Base-by-base conservation (phyloP, 2,888 invertebrate species). In the Tipula confusa region DNA sequence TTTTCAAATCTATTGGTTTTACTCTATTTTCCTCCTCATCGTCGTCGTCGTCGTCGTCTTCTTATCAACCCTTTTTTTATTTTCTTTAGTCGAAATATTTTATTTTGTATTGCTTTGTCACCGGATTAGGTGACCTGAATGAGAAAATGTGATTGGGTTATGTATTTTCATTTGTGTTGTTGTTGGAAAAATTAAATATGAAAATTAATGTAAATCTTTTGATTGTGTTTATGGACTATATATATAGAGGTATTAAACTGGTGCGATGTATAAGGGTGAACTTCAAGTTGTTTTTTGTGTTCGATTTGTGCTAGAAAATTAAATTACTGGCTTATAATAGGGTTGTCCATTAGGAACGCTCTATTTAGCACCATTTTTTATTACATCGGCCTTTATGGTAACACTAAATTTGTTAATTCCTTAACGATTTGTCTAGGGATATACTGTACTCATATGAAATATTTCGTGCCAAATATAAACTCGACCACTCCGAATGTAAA, bases 41-140 rank as follows among this genome's bases (percentile, higher is more conserved):
- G 64, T 24, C n/a, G n/a, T n/a, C 5, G n/a, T 31, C 38, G 38
- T 13, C 38, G 13, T 64, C 24, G 64, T 24, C 64, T 64, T 24
- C 64, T 64, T 64, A 64, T 64, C 64, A 64, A 64, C 24, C 64
- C 64, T 24, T 64, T 64, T 64, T 24, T 18, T n/a, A n/a, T n/a
- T n/a, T 33, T 33, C 6, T 33, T 33, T 33, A 33, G 64, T 64
- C 43, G 43, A 43, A 2, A 43, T 5, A 7, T 43, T 64, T 64
- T 18, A 9, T 64, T 64, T 64, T 64, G 24, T 7, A 6, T 48
- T 64, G 24, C 64, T 64, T 64, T 64, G 64, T 64, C 24, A 9
- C 24, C 64, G 24, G 64, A 64, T 64, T 64, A 64, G 64, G 64
- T 64, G 64, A 64, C 64, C 64, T 64, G 64, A 64, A 64, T 64